These are phyloP conservation scores for Ptiloglossa arizonensis DNA, from an alignment of 1,140 invertebrate species.

Conservation along the genomic window DNA sequence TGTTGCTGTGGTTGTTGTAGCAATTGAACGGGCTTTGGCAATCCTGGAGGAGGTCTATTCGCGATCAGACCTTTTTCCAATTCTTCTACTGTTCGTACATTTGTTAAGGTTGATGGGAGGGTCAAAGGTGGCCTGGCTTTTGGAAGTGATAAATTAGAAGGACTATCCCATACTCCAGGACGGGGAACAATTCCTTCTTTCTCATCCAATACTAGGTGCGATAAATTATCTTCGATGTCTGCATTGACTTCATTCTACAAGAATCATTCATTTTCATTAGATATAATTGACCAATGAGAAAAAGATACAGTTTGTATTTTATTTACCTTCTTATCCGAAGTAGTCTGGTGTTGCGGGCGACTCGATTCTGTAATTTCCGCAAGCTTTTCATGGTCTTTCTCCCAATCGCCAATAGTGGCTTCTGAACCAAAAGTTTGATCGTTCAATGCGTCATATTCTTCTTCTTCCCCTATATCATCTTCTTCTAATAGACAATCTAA, in stretches of 20 bases:
- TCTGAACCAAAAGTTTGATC: slow-evolving; percentile 94
- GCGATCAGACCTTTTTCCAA: slow-evolving; percentile 81
- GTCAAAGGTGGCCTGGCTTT: slow-evolving; percentile 63
- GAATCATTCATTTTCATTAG: background rate
- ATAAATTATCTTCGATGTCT: slow-evolving; percentile 81
- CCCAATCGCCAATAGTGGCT: slow-evolving; percentile 87
- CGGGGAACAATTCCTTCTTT: slow-evolving; percentile 80
- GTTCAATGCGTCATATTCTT: slow-evolving; percentile 94
- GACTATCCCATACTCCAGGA: slow-evolving; percentile 82
- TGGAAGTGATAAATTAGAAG: slow-evolving; percentile 69
- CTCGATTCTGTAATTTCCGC: slow-evolving; percentile 84
- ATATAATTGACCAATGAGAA: background rate
- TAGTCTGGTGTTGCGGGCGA: slow-evolving; percentile 75
- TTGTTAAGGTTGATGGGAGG: slow-evolving; percentile 71
- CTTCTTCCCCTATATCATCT: slow-evolving; percentile 88
- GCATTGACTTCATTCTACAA: slow-evolving; percentile 76
- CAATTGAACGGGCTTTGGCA: slow-evolving; percentile 73
- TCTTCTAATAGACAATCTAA: slow-evolving; percentile 80
- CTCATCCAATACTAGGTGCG: slow-evolving; percentile 83
- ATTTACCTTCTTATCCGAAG: slow-evolving; percentile 61
- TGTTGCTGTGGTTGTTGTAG: slow-evolving; percentile 63
- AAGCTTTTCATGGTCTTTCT: slow-evolving; percentile 87
- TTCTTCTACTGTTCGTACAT: slow-evolving; percentile 83
- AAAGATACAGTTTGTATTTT: background rate
- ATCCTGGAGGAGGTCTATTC: slow-evolving; percentile 76